These are phyloP conservation scores for Ardeotis arabs DNA, from an alignment of 2,113 vertebrate genomes.

Conservation along the genomic window DNA sequence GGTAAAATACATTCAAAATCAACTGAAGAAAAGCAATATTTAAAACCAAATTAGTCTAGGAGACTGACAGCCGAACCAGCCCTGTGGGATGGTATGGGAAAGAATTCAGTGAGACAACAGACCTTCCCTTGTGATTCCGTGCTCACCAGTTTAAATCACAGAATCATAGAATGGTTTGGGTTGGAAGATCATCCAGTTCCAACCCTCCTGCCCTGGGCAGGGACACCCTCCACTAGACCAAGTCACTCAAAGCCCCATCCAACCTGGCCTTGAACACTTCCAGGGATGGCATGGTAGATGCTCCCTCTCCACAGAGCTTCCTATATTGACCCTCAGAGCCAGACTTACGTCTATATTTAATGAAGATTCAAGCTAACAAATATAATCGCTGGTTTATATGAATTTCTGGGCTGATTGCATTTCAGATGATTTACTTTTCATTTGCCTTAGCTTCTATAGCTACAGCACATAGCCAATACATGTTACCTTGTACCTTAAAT, in stretches of 20 bases:
- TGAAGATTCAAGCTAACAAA: background rate
- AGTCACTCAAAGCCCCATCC: too few relatives aligned
- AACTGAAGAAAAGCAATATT: background rate
- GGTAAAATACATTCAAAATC: background rate
- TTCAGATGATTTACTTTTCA: background rate
- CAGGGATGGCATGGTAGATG: background rate
- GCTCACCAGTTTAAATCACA: background rate
- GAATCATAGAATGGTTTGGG: too few relatives aligned
- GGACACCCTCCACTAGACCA: too few relatives aligned
- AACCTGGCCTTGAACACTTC: too few relatives aligned
- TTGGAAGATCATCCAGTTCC: too few relatives aligned
- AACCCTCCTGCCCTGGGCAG: too few relatives aligned
- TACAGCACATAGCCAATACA: background rate
- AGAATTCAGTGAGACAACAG: background rate
- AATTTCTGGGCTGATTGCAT: background rate
- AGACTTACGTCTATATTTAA: background rate
- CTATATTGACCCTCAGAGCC: background rate
- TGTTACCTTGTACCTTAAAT: background rate
- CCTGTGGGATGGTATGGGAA: background rate
- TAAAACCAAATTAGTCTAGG: background rate
- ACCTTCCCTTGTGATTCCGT: background rate
- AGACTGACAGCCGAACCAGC: background rate
- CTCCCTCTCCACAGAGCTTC: background rate
- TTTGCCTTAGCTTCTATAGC: background rate
- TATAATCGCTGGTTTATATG: background rate